Base-by-base conservation (phyloP, 2,113 vertebrate genomes). In the Phaethornis superciliosus region DNA sequence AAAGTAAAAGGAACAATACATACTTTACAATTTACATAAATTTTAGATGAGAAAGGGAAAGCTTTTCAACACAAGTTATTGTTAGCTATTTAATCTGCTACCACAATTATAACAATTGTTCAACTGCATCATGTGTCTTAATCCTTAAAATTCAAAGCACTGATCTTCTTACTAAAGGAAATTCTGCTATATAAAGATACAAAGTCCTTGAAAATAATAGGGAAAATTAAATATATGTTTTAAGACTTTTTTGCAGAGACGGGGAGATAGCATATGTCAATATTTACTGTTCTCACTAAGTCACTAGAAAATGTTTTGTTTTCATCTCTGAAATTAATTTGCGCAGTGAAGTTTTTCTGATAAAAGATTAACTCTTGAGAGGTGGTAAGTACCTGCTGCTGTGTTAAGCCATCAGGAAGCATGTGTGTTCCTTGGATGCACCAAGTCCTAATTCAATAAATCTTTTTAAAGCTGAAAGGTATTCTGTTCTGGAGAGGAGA, bases 281-380 rank as follows among this genome's bases (percentile, higher is more conserved):
- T 81, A 96, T 88, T 85, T 94, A 85, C 51, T 95, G 71, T 85
- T 93, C 89, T 88, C 64, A 55, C 63, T 83, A 95, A 82, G 89
- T 83, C 87, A 80, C 47, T 51, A n/a, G 8, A 54, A 87, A 94
- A 42, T 67, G 71, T 55, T 94, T 94, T 90, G 52, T 52, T 81
- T 88, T 80, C n/a, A 47, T 63, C 71, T 85, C 37, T 12, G 63
- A 80, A 92, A 94, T 75, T 65, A 85, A 87, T 91, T 91, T 78
- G 62, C 63, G 85, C 54, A 69, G 62, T 64, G 78, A 23, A 96
- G 40, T 77, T 85, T 82, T 15, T 7, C 67, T 91, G 70, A 89
- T 70, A 82, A 67, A 87, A 84, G 35, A 75, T 86, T 90, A 94
- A 94, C 62, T 92, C 81, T 62, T 42, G 63, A 62, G 69, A 77